Base-by-base conservation (phyloP, 2,797 vertebrate species). In the Mastacembelus armatus region DNA sequence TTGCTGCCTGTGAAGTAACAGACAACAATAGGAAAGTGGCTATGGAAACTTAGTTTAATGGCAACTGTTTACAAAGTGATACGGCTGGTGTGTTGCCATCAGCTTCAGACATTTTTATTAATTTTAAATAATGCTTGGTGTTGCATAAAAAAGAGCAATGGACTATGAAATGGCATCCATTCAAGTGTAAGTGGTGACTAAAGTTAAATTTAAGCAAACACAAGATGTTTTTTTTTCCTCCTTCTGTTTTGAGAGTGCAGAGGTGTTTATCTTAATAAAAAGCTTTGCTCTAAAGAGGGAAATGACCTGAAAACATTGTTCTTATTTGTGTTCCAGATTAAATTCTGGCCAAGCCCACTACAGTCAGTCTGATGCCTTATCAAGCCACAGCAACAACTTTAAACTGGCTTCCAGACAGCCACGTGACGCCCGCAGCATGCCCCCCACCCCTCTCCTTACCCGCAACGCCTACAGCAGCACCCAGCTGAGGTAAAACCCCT, bases 381-480 rank as follows among this genome's bases (percentile, higher is more conserved):
- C 94, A 0, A 93, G 94, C 19, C 95, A 95, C 84, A 94, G 92
- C 91, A 98, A 95, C 86, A 95, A 95, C 0, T 96, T 95, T 72
- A 94, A 91, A 71, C 85, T 86, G 0, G 85, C 91, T 62, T 95
- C 94, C 61, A 92, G 95, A 48, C 94, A 94, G 65, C 92, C 94
- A 1, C 92, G 74, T 0, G 96, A 97, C 0, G 94, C 96, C 0
- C 93, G 95, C 66, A 98, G 97, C 92, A 96, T 98, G 96, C 97
- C 98, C 9, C 96, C 95, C 2, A 98, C 97, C 0, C 98, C 97
- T 0, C 92, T 98, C 58, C 95, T 98, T 45, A 95, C 96, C 9
- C 96, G 96, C 44, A 98, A 96, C 0, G 96, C 97, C 73, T 96
- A 95, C 92, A 98, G 97, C 89, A 99, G 96, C 93, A 96, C 91